Percentiles rank a stretch among this genome's conserved stretches.
phyloP scores from a whole-genome alignment of 2,888 invertebrate species.

The Agrotis puta region DNA sequence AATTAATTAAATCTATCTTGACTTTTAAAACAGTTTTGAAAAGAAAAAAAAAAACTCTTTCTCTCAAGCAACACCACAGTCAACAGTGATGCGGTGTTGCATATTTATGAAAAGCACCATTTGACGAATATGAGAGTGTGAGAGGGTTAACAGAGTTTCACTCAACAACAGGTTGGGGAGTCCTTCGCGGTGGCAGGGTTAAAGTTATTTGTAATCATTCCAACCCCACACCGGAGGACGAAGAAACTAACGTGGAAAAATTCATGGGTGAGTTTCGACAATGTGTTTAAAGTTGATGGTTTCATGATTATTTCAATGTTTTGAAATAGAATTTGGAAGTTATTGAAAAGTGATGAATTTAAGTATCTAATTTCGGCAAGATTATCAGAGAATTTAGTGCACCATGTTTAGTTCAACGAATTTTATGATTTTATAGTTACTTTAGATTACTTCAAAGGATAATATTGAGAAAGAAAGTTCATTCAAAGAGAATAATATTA shows the following conservation, averaged over 20 bases:
- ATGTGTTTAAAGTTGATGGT: neutral
- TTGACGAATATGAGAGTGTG: constrained; percentile 78
- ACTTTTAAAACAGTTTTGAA: neutral
- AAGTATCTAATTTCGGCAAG: neutral
- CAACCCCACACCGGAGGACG: constrained; percentile 14
- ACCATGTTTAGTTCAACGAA: neutral
- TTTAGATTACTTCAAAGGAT: neutral
- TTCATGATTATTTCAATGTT: neutral
- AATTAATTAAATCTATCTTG: neutral
- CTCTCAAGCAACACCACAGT: constrained; percentile 34
- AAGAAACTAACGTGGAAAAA: constrained; percentile 31
- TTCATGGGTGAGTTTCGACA: neutral
- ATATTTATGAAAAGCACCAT: constrained; percentile 79
- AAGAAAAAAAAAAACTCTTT: constrained; percentile 19
- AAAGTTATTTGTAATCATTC: constrained; percentile 54
- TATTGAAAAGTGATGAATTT: too few relatives aligned
- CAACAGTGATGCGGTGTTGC: constrained; percentile 57
- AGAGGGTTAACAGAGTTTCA: constrained; percentile 62
- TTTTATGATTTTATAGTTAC: neutral
- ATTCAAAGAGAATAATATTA: too few relatives aligned
- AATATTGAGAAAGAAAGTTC: neutral
- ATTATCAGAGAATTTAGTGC: neutral
- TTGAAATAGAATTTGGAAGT: too few relatives aligned
- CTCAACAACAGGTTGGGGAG: constrained; percentile 61
- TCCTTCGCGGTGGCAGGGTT: constrained; percentile 44